Conservation (phyloP, 2,888 invertebrate genomes). For the Argyresthia albistria region DNA sequence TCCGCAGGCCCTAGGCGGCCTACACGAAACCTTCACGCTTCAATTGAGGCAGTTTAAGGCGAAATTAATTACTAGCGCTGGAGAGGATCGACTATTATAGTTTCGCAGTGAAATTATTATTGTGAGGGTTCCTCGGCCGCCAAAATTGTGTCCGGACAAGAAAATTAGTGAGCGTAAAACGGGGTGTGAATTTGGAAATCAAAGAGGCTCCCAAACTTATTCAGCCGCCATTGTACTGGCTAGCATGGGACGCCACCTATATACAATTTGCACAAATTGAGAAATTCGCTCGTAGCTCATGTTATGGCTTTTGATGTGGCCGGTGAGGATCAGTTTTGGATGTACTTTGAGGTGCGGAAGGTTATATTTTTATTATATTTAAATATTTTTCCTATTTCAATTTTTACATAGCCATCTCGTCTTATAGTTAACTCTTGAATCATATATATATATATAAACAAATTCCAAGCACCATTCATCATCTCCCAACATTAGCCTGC, state of each 20-base stretch:
- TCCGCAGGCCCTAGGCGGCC: conserved; percentile 44
- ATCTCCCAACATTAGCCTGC: not conserved
- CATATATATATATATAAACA: no score
- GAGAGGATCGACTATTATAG: conserved; percentile 70
- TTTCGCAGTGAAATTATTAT: conserved; percentile 67
- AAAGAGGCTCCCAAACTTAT: conserved; percentile 59
- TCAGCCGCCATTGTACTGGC: conserved; percentile 50
- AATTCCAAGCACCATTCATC: no score
- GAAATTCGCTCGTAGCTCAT: conserved; percentile 32
- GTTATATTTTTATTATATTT: no score
- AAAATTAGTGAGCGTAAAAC: conserved; percentile 72
- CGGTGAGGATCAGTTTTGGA: not conserved
- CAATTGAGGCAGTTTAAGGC: conserved; percentile 67
- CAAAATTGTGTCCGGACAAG: conserved; percentile 71
- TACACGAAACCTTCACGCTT: conserved; percentile 66
- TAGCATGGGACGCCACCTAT: conserved; percentile 52
- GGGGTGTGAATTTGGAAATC: conserved; percentile 69
- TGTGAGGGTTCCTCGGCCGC: conserved; percentile 50
- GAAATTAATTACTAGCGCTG: conserved; percentile 66
- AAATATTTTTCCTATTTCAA: no score
- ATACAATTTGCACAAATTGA: conserved; percentile 38
- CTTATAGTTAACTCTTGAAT: no score
- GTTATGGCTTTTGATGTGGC: conserved; percentile 26
- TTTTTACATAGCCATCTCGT: no score
- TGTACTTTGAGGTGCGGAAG: no score